These are phyloP conservation scores for Lichenostomus cassidix DNA, from an alignment of 2,113 vertebrate species.

Conservation along the genomic window DNA sequence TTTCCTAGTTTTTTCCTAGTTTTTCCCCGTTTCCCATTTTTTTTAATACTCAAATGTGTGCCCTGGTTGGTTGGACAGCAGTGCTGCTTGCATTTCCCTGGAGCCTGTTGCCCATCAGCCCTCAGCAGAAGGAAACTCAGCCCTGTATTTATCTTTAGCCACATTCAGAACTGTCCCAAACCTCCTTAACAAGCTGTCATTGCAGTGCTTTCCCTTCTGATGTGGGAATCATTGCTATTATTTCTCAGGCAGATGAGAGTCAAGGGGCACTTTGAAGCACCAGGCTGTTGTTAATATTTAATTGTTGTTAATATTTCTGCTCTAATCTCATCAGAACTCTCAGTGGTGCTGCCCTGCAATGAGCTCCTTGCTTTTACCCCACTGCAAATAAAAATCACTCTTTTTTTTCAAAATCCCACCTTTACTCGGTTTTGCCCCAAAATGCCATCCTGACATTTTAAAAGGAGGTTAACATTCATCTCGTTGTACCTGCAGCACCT, in stretches of 20 bases:
- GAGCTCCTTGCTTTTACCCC: background rate
- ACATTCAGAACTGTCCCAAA: background rate
- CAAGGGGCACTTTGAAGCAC: constrained; percentile 41
- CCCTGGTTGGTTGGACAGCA: background rate
- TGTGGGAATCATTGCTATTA: background rate
- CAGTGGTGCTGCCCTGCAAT: background rate
- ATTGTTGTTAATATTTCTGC: constrained; percentile 1
- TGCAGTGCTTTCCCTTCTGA: background rate
- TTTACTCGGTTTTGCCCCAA: background rate
- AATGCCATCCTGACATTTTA: constrained; percentile 26
- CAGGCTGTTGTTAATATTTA: constrained; percentile 31
- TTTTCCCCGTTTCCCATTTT: background rate
- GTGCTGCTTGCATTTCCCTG: background rate
- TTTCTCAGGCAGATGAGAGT: background rate
- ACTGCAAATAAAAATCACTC: background rate
- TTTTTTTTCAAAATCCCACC: background rate
- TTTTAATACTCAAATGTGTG: background rate
- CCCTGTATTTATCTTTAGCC: background rate
- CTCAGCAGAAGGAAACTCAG: background rate
- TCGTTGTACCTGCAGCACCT: background rate
- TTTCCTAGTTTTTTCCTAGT: too few relatives aligned
- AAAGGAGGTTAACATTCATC: background rate
- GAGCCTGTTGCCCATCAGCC: background rate
- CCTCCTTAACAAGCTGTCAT: background rate
- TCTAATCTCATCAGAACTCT: background rate